Evolutionary conservation across 1,140 invertebrate genomes (phyloP), one percentile per base, ranked within the genome.

Genomic region (Matsumurasca onukii): DNA sequence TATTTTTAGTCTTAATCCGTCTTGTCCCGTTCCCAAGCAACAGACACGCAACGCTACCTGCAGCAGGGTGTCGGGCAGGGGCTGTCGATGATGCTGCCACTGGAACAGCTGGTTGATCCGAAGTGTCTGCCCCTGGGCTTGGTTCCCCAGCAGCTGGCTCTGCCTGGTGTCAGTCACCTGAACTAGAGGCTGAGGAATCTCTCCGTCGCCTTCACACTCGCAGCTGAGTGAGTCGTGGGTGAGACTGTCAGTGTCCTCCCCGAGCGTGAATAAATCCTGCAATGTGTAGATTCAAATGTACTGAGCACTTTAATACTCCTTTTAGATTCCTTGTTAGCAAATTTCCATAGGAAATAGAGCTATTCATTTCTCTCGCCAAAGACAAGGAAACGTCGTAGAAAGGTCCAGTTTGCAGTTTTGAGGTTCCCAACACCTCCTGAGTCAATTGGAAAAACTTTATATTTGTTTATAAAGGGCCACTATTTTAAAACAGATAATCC

Each of bases 41-140:
- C n/a, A n/a, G n/a, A n/a, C n/a, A n/a, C n/a, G n/a, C n/a, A n/a
- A n/a, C n/a, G 13, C 62, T 63, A 68, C 67, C 57, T 49, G 3
- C 25, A 68, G 29, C n/a, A 68, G 31, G 22, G 31, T 25, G 31
- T 25, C 24, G 20, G 27, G 31, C 3, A 69, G 29, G 0, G 70
- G 70, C 20, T 25, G 24, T 5, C 22, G 17, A 71, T 75, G 69
- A 65, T 77, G 76, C 66, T 76, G 71, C 76, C 76, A 77, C 24
- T 73, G 69, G 57, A 74, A 72, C 24, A 77, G 45, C 59, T 76
- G 71, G 70, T 76, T 76, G 57, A 75, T 75, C 55, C 72, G 66
- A 24, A 74, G 55, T 49, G 31, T 61, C 2, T 49, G 24, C 31
- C 15, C 12, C 15, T 66, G 52, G 20, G 9, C 13, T 3, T 2